These are phyloP conservation scores for Dreissena polymorpha DNA, from an alignment of 1,140 invertebrate species.

Conservation along the genomic window DNA sequence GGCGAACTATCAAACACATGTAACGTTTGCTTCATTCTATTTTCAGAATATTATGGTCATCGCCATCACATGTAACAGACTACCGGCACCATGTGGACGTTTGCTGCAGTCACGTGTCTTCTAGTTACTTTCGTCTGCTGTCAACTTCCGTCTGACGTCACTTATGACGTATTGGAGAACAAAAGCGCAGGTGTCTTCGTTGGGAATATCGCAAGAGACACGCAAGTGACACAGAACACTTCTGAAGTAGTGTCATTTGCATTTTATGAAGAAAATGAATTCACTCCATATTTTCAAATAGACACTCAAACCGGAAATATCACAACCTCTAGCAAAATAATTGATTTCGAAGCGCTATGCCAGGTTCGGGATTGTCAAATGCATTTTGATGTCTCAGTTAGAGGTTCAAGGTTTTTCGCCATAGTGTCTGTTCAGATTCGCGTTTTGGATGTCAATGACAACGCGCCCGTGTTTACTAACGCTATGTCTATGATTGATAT, in stretches of 20 bases:
- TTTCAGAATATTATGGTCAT: background rate
- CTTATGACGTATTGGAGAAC: conserved; percentile 29
- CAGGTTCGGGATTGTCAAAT: conserved; percentile 60
- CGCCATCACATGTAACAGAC: background rate
- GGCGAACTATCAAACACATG: too few species aligned
- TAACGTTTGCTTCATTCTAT: too few species aligned
- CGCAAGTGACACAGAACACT: conserved; percentile 4
- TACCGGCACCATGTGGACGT: too few species aligned
- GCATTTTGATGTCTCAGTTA: conserved; percentile 64
- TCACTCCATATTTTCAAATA: conserved; percentile 24
- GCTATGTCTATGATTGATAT: conserved; percentile 20
- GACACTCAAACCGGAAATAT: conserved; percentile 26
- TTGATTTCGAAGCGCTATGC: conserved; percentile 67
- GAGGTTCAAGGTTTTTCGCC: conserved; percentile 37
- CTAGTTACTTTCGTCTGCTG: background rate
- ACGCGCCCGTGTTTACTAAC: conserved; percentile 46
- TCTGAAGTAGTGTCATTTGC: background rate
- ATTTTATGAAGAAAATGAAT: conserved; percentile 1
- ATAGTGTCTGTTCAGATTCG: conserved; percentile 37
- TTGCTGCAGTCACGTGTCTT: background rate
- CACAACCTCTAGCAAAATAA: conserved; percentile 45
- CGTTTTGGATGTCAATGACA: conserved; percentile 53
- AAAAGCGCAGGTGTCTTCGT: conserved; percentile 25
- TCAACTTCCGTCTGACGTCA: background rate
- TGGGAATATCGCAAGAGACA: conserved; percentile 40